These are phyloP conservation scores for Chironomus tentans DNA, from an alignment of 2,888 invertebrate species.

Conservation along the genomic window DNA sequence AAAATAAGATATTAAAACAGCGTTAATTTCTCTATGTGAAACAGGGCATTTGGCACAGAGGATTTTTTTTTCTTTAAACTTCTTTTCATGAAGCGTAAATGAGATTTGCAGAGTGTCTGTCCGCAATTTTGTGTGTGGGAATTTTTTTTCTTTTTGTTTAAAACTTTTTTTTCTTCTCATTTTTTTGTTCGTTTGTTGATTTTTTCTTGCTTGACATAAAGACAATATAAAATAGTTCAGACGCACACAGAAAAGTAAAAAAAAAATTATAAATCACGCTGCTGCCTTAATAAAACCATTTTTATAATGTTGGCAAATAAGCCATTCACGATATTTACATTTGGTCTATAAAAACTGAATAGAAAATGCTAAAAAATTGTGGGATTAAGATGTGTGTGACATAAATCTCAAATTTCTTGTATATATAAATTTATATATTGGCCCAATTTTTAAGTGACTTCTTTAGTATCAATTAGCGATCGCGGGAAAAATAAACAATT, in stretches of 20 bases:
- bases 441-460: constrained; percentile 10
- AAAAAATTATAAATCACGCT: neutral
- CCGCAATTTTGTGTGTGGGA: constrained; percentile 19
- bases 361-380: neutral
- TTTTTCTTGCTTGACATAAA: neutral
- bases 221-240: constrained; percentile 8
- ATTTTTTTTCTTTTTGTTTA: neutral
- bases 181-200: neutral
- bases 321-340: too few relatives aligned
- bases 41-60: neutral
- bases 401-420: neutral
- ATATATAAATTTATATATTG: neutral
- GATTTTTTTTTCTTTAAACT: neutral
- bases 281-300: too few relatives aligned
- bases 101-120: neutral
- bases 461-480: neutral
- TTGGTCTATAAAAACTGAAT: neutral
- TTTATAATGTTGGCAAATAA: too few relatives aligned
- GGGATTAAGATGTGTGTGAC: neutral
- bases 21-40: constrained; percentile 3
- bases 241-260: neutral
- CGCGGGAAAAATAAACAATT: neutral
- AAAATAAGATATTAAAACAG: constrained; percentile 14
- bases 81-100: neutral
- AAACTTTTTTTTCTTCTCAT: too few relatives aligned